Percentiles rank a stretch among this genome's conserved stretches.
Evolutionary conservation across 1,140 invertebrate genomes (phyloP).

Genomic region (Diuraphis noxia): DNA sequence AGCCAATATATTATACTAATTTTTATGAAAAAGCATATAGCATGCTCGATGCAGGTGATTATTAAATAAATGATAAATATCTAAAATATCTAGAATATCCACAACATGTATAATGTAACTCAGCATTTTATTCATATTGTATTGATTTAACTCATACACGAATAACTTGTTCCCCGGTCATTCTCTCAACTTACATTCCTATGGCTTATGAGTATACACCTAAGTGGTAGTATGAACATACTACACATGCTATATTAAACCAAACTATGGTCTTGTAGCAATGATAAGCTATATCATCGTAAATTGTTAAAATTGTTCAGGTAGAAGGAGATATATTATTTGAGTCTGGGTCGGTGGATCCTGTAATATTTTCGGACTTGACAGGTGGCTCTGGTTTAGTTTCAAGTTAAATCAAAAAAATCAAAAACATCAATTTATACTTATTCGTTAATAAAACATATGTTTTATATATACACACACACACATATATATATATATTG

Average conservation of each 20-base stretch:
- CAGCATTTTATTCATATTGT: background rate
- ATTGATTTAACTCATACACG: background rate
- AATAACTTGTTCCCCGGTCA: background rate
- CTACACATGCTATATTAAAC: background rate
- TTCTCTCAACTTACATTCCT: background rate
- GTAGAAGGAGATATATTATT: background rate
- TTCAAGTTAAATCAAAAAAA: background rate
- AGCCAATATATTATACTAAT: no score
- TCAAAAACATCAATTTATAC: background rate
- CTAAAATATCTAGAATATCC: background rate
- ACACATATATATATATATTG: no score
- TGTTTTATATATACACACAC: no score
- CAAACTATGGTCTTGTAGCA: background rate
- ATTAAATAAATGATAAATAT: background rate
- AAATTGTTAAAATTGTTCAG: background rate
- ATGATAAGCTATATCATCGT: background rate
- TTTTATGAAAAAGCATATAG: no score
- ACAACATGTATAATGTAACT: background rate
- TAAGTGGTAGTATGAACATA: no score
- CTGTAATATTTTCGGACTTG: background rate
- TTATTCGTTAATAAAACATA: background rate
- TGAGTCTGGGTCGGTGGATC: background rate
- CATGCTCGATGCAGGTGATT: background rate
- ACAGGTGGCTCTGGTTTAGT: background rate
- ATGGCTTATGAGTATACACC: background rate